phyloP scores from a whole-genome alignment of 2,888 invertebrate species.

The Phytoseiulus persimilis region DNA sequence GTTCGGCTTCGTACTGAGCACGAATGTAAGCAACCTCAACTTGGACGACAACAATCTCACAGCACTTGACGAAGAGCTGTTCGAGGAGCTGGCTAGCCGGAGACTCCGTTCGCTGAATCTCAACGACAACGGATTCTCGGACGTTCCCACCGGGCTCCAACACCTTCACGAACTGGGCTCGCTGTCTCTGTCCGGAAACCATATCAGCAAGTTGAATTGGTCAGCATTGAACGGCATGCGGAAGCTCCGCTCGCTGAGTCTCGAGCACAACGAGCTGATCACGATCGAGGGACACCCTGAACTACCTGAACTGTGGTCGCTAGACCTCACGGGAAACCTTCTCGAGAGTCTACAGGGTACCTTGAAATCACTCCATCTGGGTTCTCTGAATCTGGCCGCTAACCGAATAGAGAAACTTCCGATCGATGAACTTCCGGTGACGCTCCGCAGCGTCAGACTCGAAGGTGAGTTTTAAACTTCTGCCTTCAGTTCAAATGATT shows the following conservation, averaged over 20 bases:
- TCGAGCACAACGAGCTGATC: slow-evolving; percentile 27
- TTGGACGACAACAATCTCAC: slow-evolving; percentile 35
- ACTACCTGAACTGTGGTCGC: slow-evolving; percentile 32
- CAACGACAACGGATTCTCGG: slow-evolving; percentile 31
- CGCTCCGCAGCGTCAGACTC: slow-evolving; percentile 25
- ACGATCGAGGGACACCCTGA: slow-evolving; percentile 24
- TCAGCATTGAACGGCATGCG: slow-evolving; percentile 22
- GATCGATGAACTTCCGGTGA: slow-evolving; percentile 14
- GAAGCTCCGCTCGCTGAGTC: slow-evolving; percentile 6
- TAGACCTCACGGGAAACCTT: slow-evolving; percentile 14
- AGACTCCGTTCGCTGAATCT: slow-evolving; percentile 27
- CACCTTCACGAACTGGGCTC: slow-evolving; percentile 10
- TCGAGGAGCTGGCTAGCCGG: background rate
- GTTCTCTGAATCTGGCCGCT: slow-evolving; percentile 18
- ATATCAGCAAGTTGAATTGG: slow-evolving; percentile 34
- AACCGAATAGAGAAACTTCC: slow-evolving; percentile 14
- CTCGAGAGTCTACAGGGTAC: slow-evolving; percentile 24
- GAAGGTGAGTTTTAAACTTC: background rate
- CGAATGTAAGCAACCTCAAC: slow-evolving; percentile 13
- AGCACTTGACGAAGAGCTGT: slow-evolving; percentile 19
- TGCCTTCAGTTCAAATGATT: background rate
- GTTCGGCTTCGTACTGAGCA: slow-evolving; percentile 22
- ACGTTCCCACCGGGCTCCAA: background rate
- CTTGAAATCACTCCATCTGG: background rate
- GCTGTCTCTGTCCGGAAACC: slow-evolving; percentile 25